phyloP scores from a whole-genome alignment of 1,140 invertebrate species.

The Brachionus paranguensis region DNA sequence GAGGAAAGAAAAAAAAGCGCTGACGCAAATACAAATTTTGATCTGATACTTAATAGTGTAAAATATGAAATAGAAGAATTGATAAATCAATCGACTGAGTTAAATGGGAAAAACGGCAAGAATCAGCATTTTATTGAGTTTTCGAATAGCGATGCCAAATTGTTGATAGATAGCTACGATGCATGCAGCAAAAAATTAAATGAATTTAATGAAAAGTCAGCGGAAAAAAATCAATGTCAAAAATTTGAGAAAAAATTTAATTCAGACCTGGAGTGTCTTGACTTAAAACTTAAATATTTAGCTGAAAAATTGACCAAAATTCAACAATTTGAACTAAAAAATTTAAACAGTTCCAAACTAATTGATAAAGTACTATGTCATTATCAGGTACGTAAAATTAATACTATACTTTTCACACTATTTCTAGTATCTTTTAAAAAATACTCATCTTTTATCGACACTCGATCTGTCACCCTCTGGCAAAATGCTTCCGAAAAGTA shows the following conservation, averaged over 20 bases:
- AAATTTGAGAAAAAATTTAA: background rate
- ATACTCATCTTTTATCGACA: no score
- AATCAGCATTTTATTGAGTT: background rate
- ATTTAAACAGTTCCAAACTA: background rate
- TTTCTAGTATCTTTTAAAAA: background rate
- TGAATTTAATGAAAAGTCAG: background rate
- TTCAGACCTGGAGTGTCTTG: background rate
- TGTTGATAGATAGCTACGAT: background rate
- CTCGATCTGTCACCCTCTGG: no score
- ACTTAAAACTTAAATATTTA: constrained; percentile 7
- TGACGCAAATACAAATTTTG: background rate
- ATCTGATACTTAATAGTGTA: background rate
- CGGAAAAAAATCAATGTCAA: background rate
- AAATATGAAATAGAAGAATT: constrained; percentile 8
- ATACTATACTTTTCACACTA: background rate
- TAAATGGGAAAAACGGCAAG: background rate
- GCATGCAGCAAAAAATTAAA: background rate
- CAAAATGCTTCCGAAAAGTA: no score
- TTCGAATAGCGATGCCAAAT: background rate
- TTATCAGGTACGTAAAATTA: background rate
- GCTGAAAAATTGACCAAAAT: background rate
- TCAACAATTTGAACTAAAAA: background rate
- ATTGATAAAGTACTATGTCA: background rate
- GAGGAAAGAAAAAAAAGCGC: background rate
- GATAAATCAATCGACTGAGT: background rate